Evolutionary conservation across 2,797 vertebrate species (phyloP).

Genomic region (Parambassis ranga): DNA sequence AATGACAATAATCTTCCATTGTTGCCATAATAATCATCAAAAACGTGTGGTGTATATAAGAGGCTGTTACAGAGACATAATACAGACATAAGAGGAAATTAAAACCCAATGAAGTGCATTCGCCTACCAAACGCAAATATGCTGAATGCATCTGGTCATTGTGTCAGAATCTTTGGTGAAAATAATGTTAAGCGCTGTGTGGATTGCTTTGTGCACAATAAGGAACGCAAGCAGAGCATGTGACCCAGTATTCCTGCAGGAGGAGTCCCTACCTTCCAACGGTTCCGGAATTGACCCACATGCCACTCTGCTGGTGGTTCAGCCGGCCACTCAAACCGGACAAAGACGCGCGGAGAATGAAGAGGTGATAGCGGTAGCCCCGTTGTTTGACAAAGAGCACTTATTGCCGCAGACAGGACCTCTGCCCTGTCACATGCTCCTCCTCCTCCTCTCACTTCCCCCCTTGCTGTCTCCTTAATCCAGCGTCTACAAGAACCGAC

Average conservation of each 20-base stretch:
- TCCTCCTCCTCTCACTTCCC: conserved; percentile 50
- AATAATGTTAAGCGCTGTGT: background rate
- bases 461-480: conserved; percentile 10
- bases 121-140: background rate
- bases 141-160: background rate
- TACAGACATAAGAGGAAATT: background rate
- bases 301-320: conserved; percentile 75
- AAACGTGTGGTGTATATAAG: background rate
- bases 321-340: conserved; percentile 69
- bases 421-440: conserved; percentile 73
- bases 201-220: conserved; percentile 39
- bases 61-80: background rate
- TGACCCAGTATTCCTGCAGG: conserved; percentile 56
- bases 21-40: background rate
- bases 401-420: conserved; percentile 36
- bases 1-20: background rate
- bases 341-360: conserved; percentile 28
- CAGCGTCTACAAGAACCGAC: background rate
- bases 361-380: conserved; percentile 6
- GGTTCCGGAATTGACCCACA: conserved; percentile 84
- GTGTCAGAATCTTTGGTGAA: background rate
- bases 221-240: conserved; percentile 50
- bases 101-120: conserved; percentile 2
- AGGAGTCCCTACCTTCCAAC: conserved; percentile 83
- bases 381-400: conserved; percentile 35